Percentiles rank a stretch among this genome's conserved stretches.
These are phyloP conservation scores for Chrysomallon squamiferum DNA, from an alignment of 1,140 invertebrate genomes.

Conservation along the genomic window DNA sequence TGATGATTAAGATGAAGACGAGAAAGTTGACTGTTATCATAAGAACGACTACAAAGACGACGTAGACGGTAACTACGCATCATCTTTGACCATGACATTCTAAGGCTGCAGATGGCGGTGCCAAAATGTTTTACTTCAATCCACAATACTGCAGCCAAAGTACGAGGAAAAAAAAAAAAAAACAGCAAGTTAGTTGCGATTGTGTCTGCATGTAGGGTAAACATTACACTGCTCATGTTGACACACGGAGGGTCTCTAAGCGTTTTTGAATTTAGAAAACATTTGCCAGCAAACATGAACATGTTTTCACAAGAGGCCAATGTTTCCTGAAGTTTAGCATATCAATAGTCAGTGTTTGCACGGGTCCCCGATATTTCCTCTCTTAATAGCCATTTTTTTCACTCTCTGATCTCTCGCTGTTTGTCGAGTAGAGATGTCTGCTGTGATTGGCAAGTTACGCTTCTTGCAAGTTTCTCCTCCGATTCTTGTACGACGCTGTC, in stretches of 20 bases:
- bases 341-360: background rate
- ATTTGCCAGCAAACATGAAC: slow-evolving; percentile 19
- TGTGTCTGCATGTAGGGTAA: background rate
- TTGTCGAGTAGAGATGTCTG: background rate
- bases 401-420: background rate
- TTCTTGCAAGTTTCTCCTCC: too few relatives aligned
- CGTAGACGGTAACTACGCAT: too few relatives aligned
- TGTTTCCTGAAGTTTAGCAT: slow-evolving; percentile 9
- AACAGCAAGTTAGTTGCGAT: background rate
- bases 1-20: too few relatives aligned
- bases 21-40: too few relatives aligned
- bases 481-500: too few relatives aligned
- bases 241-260: slow-evolving; percentile 10
- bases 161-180: background rate
- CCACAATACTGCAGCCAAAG: slow-evolving; percentile 3
- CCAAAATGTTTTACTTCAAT: background rate
- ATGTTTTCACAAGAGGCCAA: slow-evolving; percentile 15
- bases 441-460: too few relatives aligned
- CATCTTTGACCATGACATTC: too few relatives aligned
- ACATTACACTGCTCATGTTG: slow-evolving; percentile 9
- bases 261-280: slow-evolving; percentile 21
- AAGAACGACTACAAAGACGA: too few relatives aligned
- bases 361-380: background rate
- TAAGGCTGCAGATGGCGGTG: background rate
- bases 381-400: slow-evolving; percentile 1